Percentiles rank a stretch among this genome's conserved stretches.
Conservation (phyloP, 2,797 vertebrate genomes). For the Macrochelys suwanniensis region DNA sequence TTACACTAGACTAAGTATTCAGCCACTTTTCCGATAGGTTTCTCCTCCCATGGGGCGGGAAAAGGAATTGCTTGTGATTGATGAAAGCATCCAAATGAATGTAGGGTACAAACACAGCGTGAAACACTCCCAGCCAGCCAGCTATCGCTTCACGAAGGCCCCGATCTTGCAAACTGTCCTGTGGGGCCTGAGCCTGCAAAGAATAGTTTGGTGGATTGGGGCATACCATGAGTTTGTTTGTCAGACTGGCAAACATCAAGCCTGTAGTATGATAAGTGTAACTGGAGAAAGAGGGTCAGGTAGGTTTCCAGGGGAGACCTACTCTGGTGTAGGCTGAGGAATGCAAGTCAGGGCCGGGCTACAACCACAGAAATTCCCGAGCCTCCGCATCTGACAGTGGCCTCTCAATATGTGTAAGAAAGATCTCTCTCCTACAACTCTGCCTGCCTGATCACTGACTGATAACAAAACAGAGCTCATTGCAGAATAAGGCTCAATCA, state of each 20-base stretch:
- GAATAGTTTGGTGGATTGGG: fast-evolving
- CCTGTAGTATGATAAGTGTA: background rate
- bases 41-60: background rate
- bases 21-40: background rate
- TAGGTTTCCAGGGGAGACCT: background rate
- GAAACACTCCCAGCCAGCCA: fast-evolving
- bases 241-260: background rate
- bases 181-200: background rate
- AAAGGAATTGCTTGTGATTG: background rate
- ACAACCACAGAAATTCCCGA: fast-evolving
- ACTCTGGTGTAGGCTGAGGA: background rate
- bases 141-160: background rate
- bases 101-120: fast-evolving
- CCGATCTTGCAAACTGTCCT: fast-evolving
- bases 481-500: conserved; percentile 6
- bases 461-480: conserved; percentile 43
- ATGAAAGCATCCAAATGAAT: fast-evolving
- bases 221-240: background rate
- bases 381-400: fast-evolving
- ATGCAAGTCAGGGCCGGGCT: fast-evolving
- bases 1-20: conserved; percentile 8
- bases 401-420: background rate
- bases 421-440: background rate
- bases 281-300: background rate
- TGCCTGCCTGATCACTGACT: conserved; percentile 28